Conservation (phyloP, 2,113 vertebrate genomes). For the Micronisus gabar region DNA sequence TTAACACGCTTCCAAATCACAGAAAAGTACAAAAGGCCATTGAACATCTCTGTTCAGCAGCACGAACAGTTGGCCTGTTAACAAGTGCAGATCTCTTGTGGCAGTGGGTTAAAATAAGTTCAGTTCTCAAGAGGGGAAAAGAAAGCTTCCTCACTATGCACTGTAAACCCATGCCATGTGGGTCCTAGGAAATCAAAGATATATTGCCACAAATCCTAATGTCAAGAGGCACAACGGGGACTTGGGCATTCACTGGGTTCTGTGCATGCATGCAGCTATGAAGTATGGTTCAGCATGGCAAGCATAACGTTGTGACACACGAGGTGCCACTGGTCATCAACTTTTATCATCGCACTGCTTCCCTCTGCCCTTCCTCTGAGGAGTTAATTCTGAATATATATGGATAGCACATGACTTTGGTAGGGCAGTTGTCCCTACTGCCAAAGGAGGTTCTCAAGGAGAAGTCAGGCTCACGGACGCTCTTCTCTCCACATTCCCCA, state of each 20-base stretch:
- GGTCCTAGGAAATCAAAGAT: background rate
- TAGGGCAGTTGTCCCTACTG: background rate
- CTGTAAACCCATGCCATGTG: background rate
- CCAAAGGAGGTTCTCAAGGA: background rate
- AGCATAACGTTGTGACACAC: background rate
- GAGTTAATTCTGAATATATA: background rate
- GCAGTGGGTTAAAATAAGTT: background rate
- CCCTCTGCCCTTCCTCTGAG: background rate
- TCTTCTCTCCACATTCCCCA: background rate
- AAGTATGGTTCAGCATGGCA: background rate
- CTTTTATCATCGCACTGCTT: background rate
- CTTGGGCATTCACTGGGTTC: background rate
- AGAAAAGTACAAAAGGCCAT: background rate
- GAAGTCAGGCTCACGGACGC: rapidly evolving
- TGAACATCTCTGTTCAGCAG: background rate
- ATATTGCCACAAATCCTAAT: background rate
- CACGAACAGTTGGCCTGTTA: background rate
- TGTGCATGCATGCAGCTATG: background rate
- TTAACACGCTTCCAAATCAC: background rate
- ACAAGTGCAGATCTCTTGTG: background rate
- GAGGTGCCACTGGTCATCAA: background rate
- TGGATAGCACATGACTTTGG: background rate
- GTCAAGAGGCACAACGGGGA: background rate
- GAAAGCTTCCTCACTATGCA: background rate
- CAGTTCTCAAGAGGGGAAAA: background rate